Base-by-base conservation (phyloP, 2,113 vertebrate genomes). In the Syrmaticus mikado region DNA sequence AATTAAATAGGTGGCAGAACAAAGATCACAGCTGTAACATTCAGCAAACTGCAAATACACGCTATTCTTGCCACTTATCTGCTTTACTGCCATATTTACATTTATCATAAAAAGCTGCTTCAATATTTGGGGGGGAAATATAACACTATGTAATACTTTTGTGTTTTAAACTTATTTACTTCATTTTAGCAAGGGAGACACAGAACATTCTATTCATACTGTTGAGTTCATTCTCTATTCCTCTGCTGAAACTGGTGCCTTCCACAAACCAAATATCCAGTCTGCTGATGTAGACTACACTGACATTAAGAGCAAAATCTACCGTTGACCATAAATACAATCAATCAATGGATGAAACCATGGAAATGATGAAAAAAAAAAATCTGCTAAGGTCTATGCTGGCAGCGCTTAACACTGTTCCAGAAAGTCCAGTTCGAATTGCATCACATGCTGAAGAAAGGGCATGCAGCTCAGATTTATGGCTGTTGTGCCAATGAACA, bases 241-340 rank as follows among this genome's bases (percentile, higher is more conserved):
- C 68, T 60, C 70, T 79, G 52, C 68, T 83, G 43, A 57, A 66
- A 76, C 38, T 73, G 50, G 83, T 76, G 82, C 80, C 60, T 74
- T 83, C 45, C 50, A 77, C 78, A 92, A 93, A 91, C 62, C 70
- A 68, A 91, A 28, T 55, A 85, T 16, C 57, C 66, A 15, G 6
- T 60, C 62, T 78, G 84, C 73, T 70, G 74, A 64, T 83, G 57
- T 65, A 93, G 71, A 24, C 61, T 64, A 22, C 40, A 60, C 19
- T 66, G 91, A 85, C 82, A 46, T 67, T 71, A 83, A 68, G 87
- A 60, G 94, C 64, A 78, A 48, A 89, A 96, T 40, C 72, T 0
- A 27, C 70, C 53, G 48, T 27, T 93, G 73, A 89, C 72, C 77
- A 1, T 48, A 83, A 70, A 45, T 16, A 77, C 78, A 65, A 86